phyloP scores from a whole-genome alignment of 2,797 vertebrate genomes.

The Vipera latastei region DNA sequence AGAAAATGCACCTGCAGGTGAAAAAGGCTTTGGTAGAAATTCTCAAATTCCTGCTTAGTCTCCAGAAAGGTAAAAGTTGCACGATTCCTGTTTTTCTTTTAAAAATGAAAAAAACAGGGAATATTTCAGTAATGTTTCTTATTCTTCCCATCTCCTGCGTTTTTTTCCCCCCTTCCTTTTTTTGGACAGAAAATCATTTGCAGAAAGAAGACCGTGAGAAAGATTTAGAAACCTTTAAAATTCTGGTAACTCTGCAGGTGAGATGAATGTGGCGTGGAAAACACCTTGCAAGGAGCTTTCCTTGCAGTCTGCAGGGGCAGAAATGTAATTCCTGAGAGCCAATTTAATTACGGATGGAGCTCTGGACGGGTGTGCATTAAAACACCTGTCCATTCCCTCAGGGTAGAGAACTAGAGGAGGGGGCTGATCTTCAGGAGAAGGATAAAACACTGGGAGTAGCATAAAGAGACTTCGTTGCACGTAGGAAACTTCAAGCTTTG shows the following conservation, averaged over 20 bases:
- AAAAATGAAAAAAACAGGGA: too few species aligned
- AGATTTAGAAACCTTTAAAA: conserved; percentile 82
- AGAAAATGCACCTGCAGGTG: conserved; percentile 76
- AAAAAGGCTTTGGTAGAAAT: conserved; percentile 82
- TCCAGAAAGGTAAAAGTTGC: conserved; percentile 78
- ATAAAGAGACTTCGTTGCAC: too few species aligned
- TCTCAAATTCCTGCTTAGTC: conserved; percentile 78
- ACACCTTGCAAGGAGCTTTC: too few species aligned
- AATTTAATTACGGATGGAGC: background rate
- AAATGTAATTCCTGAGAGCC: background rate
- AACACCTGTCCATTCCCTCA: background rate
- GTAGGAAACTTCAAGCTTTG: background rate
- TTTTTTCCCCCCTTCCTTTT: background rate
- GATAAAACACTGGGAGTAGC: background rate
- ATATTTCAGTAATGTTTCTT: background rate
- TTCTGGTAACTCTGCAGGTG: conserved; percentile 85
- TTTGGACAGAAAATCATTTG: conserved; percentile 74
- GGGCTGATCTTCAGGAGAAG: background rate
- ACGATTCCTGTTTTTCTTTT: background rate
- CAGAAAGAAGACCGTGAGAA: conserved; percentile 82
- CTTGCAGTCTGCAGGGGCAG: background rate
- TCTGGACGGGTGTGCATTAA: background rate
- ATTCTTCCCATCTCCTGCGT: background rate
- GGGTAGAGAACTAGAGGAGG: background rate
- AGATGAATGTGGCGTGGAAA: background rate